phyloP scores from a whole-genome alignment of 2,888 invertebrate species.

The Petrophora chlorosata region DNA sequence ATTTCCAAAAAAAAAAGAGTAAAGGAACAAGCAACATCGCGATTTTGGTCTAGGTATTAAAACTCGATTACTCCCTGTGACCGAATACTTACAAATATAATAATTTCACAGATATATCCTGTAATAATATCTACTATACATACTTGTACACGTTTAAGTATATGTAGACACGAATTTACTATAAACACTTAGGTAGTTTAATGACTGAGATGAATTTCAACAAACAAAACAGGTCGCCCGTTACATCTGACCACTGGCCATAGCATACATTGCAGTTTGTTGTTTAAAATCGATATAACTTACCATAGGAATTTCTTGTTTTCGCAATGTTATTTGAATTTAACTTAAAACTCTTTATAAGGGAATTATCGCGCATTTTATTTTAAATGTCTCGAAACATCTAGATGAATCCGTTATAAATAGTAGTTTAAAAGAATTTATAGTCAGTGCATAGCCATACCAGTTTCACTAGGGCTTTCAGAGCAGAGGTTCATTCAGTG shows the following conservation, averaged over 20 bases:
- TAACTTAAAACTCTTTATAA: no score
- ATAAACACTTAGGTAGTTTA: conserved; percentile 13
- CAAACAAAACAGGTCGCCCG: neutral
- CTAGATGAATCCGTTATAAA: no score
- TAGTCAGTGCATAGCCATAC: no score
- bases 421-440: no score
- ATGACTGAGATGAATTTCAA: conserved; percentile 5
- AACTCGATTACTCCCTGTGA: conserved; percentile 50
- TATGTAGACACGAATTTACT: conserved; percentile 17
- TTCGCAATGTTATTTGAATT: no score
- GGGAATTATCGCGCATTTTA: no score
- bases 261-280: neutral
- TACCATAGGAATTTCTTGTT: no score
- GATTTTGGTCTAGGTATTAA: conserved; percentile 31
- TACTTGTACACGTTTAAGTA: conserved; percentile 15
- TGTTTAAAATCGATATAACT: no score
- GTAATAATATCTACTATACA: conserved; percentile 32
- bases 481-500: no score
- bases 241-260: neutral
- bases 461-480: no score
- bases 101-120: conserved; percentile 20
- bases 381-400: no score
- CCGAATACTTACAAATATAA: conserved; percentile 41
- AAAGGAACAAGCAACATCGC: conserved; percentile 19
- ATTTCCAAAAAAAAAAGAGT: conserved; percentile 1